These are phyloP conservation scores for Girardia tigrina DNA, from an alignment of 2,888 invertebrate genomes.

Conservation along the genomic window DNA sequence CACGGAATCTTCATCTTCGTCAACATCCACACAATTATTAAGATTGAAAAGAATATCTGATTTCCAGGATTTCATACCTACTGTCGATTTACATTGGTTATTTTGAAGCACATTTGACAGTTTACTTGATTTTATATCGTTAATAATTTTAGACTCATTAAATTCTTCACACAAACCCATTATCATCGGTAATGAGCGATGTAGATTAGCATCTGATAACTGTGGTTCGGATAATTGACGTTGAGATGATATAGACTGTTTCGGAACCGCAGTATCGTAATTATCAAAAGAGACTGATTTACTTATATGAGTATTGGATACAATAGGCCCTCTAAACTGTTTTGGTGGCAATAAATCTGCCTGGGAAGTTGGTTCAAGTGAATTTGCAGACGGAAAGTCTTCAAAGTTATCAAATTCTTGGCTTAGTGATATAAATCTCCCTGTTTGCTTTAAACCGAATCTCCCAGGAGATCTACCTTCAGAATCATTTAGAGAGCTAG, in stretches of 20 bases:
- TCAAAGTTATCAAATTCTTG: not conserved
- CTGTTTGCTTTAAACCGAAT: not conserved
- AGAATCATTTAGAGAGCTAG: not conserved
- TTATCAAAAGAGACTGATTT: slow-evolving; percentile 11
- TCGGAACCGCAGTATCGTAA: not conserved
- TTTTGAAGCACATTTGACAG: not conserved
- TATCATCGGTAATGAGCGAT: not conserved
- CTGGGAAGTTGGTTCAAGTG: not conserved
- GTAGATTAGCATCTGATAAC: not conserved
- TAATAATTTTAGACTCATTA: not conserved
- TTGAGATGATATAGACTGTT: not conserved
- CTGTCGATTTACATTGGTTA: not conserved
- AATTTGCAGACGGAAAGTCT: not conserved
- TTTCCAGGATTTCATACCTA: slow-evolving; percentile 4
- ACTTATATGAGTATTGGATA: not conserved
- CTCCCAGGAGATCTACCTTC: not conserved
- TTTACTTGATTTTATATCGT: not conserved
- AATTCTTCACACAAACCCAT: not conserved
- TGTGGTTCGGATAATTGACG: not conserved
- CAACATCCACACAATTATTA: slow-evolving; percentile 2
- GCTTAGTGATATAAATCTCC: not conserved
- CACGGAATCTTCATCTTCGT: not conserved
- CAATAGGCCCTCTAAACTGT: not conserved
- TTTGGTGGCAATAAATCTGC: not conserved
- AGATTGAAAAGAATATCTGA: slow-evolving; percentile 13